Conservation (phyloP, 2,113 vertebrate genomes). For the Leucosticte australis region DNA sequence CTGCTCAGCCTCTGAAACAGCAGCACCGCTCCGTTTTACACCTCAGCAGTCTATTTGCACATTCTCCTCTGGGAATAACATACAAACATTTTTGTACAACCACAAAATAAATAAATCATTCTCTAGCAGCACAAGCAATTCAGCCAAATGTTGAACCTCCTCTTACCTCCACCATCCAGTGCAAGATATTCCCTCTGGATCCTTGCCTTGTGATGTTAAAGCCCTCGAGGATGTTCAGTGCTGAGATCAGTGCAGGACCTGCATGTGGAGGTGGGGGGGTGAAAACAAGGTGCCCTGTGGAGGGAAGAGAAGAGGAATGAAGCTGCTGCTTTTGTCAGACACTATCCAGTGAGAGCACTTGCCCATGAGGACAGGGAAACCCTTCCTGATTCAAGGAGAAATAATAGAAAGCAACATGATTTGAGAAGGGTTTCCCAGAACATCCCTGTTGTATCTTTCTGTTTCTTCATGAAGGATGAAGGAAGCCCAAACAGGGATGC, state of each 20-base stretch:
- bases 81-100: neutral
- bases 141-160: neutral
- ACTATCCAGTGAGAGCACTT: neutral
- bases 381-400: neutral
- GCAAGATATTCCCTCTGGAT: slow-evolving; percentile 79
- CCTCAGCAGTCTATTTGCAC: neutral
- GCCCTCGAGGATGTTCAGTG: slow-evolving; percentile 94
- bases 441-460: neutral
- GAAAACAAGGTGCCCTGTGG: slow-evolving; percentile 88
- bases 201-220: slow-evolving; percentile 88
- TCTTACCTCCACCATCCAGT: slow-evolving; percentile 93
- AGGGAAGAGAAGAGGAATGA: neutral
- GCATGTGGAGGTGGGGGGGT: slow-evolving; percentile 87
- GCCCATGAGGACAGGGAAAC: neutral
- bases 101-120: neutral
- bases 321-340: neutral
- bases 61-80: neutral
- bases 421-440: neutral
- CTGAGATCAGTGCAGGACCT: slow-evolving; percentile 88
- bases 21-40: neutral
- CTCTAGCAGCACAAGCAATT: neutral
- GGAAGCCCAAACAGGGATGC: neutral
- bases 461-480: neutral
- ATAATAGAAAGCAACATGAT: neutral
- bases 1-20: neutral